These are phyloP conservation scores for Rhopalosiphum nymphaeae DNA, from an alignment of 2,888 invertebrate species.

Conservation along the genomic window DNA sequence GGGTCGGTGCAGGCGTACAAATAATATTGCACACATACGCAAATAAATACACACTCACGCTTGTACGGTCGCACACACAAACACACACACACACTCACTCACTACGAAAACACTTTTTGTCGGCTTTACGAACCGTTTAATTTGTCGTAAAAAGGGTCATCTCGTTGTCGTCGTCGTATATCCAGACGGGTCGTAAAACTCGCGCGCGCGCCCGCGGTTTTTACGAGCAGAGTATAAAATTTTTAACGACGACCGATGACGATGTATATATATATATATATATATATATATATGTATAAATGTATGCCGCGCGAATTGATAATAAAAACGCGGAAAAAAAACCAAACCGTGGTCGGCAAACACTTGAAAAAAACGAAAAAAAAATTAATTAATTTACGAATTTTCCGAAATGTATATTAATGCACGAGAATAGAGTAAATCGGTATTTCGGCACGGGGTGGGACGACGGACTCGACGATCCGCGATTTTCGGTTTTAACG, in stretches of 20 bases:
- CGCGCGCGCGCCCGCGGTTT: constrained; percentile 28
- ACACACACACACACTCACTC: background rate
- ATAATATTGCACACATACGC: background rate
- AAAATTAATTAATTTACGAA: background rate
- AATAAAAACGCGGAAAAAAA: background rate
- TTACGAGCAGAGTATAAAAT: constrained; percentile 54
- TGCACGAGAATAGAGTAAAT: background rate
- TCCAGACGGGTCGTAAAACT: constrained; percentile 59
- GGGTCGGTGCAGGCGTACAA: background rate
- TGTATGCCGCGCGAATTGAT: background rate
- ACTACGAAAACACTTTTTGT: constrained; percentile 4
- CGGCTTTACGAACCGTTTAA: constrained; percentile 56
- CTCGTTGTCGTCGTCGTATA: constrained; percentile 17
- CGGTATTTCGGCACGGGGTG: background rate
- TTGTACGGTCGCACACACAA: background rate
- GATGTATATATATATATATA: background rate
- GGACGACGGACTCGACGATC: background rate
- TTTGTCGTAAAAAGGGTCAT: constrained; percentile 63
- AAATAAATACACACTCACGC: background rate
- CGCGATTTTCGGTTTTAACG: constrained; percentile 14
- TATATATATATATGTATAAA: background rate
- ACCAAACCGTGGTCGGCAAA: background rate
- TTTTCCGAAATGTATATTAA: background rate
- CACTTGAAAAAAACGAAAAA: constrained; percentile 4
- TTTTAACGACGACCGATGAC: constrained; percentile 24